phyloP scores from a whole-genome alignment of 2,113 vertebrate species.

The Brachypteracias leptosomus region DNA sequence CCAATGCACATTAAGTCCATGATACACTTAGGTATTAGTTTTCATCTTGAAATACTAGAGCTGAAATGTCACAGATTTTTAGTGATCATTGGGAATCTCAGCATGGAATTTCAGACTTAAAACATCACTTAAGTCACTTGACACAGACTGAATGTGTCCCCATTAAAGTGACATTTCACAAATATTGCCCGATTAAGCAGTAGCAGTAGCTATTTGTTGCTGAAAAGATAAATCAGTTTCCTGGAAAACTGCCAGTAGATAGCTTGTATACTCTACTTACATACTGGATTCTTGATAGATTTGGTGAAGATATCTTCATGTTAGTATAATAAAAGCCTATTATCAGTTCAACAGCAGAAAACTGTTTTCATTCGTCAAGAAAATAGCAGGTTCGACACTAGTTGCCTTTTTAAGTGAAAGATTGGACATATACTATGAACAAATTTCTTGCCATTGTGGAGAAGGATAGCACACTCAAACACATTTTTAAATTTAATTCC shows the following conservation, averaged over 20 bases:
- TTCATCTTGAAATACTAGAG: not conserved
- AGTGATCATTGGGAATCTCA: not conserved
- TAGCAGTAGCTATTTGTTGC: constrained; percentile 61
- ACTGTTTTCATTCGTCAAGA: constrained; percentile 68
- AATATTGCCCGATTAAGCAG: constrained; percentile 57
- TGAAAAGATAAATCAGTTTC: constrained; percentile 69
- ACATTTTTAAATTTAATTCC: constrained; percentile 57
- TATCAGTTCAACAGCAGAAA: constrained; percentile 72
- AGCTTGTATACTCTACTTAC: constrained; percentile 51
- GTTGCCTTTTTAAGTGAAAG: constrained; percentile 68
- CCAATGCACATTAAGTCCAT: not conserved
- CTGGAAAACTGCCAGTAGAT: constrained; percentile 72
- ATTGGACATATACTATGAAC: constrained; percentile 47
- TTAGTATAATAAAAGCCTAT: constrained; percentile 70
- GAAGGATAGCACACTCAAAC: constrained; percentile 42
- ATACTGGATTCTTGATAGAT: constrained; percentile 68
- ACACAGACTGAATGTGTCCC: constrained; percentile 40
- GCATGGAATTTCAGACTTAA: constrained; percentile 30
- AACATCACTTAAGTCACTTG: constrained; percentile 50
- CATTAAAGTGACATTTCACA: constrained; percentile 64
- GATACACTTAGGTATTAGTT: not conserved
- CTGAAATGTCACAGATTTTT: not conserved
- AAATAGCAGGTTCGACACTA: constrained; percentile 59
- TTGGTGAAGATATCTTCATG: constrained; percentile 67
- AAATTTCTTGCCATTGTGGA: constrained; percentile 52